These are phyloP conservation scores for Drosophila teissieri DNA, from an alignment of 1,140 invertebrate species.

Conservation along the genomic window DNA sequence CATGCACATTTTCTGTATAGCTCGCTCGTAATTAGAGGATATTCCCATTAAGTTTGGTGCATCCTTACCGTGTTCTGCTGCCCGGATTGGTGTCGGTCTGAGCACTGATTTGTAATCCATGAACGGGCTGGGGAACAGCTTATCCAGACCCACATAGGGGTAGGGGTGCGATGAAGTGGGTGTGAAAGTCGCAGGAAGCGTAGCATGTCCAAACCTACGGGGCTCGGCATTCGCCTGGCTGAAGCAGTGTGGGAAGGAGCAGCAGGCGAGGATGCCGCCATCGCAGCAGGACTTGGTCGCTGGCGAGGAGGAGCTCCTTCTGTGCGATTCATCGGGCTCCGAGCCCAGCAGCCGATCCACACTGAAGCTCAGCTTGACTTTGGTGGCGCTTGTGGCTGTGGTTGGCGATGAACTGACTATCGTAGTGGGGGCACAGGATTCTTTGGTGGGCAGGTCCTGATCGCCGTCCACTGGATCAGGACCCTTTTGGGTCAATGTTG, in stretches of 20 bases:
- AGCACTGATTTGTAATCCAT: constrained; percentile 79
- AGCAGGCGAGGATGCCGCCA: constrained; percentile 54
- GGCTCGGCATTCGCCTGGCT: constrained; percentile 31
- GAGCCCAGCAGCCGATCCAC: constrained; percentile 72
- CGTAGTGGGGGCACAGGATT: constrained; percentile 7
- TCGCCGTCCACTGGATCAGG: constrained; percentile 41
- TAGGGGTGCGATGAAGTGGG: constrained; percentile 21
- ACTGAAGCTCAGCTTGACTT: constrained; percentile 82
- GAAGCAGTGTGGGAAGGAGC: constrained; percentile 58
- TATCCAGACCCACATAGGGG: constrained; percentile 53
- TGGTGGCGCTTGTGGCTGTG: constrained; percentile 46
- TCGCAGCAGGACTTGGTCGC: constrained; percentile 55
- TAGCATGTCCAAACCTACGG: constrained; percentile 27
- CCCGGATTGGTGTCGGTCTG: constrained; percentile 70
- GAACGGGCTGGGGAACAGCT: constrained; percentile 62
- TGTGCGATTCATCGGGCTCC: constrained; percentile 37
- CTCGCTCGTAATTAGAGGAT: background rate
- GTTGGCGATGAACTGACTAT: constrained; percentile 4
- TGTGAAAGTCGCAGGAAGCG: constrained; percentile 10
- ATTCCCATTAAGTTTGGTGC: background rate
- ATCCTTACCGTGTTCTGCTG: constrained; percentile 65
- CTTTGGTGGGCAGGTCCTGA: constrained; percentile 36
- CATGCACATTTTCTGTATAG: no score
- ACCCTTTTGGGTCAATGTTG: constrained; percentile 3
- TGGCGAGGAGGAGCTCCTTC: background rate